Base-by-base conservation (phyloP, 2,888 invertebrate genomes). In the Acanthosepion pharaonis region DNA sequence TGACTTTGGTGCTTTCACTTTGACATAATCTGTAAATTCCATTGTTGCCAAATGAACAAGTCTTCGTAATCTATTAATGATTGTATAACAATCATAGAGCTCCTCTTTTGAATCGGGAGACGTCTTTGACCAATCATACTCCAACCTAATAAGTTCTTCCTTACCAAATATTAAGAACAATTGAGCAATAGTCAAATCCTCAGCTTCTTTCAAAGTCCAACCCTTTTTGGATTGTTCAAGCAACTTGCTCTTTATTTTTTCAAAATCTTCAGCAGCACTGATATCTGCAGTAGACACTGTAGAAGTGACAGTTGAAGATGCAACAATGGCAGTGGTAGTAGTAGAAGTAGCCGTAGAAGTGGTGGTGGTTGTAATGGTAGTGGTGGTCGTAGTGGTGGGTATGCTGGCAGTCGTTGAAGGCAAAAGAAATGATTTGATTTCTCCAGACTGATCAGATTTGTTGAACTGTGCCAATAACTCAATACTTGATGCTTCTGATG, bases 101-200 rank as follows among this genome's bases (percentile, higher is more conserved):
- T 96, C 94, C 92, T 95, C 95, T 48, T 96, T 95, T 20, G 95
- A 94, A 25, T 95, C 59, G 6, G 94, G 95, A 11, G 92, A 94
- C 20, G 91, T 94, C 93, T 95, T 95, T 93, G 95, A 95, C 97
- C 97, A 98, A 49, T 97, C 97, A 96, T 98, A 98, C 95, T 98
- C 97, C 94, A 98, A 96, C 55, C 96, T 96, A 33, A 98, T 95
- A 94, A 97, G 97, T 42, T 96, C 96, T 33, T 97, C 97, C 78
- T 97, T 96, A 8, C 97, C 97, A 94, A 97, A 96, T 98, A 99
- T 99, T 94, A 99, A 98, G 97, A 99, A 99, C 94, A 99, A 97
- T 97, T 99, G 99, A 0, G 99, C 99, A 59, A 99, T 98, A 9
- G 99, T 99, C 92, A 99, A 98, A 64, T 98, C 98, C 18, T 98